phyloP scores from a whole-genome alignment of 1,140 invertebrate species.

The Neuroterus valhalla region DNA sequence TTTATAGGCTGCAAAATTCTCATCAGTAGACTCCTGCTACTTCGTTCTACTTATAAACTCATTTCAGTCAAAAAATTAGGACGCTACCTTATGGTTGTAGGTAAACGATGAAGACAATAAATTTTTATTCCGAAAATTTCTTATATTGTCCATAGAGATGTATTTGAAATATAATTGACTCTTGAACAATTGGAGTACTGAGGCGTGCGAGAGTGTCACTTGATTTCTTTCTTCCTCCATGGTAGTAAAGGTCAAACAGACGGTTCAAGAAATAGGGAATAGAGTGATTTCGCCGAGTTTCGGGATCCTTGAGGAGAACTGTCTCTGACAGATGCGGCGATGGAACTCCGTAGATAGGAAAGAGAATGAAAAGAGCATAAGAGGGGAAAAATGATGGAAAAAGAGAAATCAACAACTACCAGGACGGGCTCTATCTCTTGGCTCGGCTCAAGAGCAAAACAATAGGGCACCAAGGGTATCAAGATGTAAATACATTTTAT shows the following conservation, averaged over 20 bases:
- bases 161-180: conserved; percentile 24
- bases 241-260: conserved; percentile 14
- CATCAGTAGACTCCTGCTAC: too few relatives aligned
- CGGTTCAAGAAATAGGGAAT: conserved; percentile 8
- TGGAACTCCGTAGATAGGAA: conserved; percentile 22
- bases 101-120: too few relatives aligned
- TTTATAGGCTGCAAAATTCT: too few relatives aligned
- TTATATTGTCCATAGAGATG: background rate
- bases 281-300: conserved; percentile 28
- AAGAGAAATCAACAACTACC: conserved; percentile 24
- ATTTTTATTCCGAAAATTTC: too few relatives aligned
- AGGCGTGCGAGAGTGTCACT: conserved; percentile 22
- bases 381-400: conserved; percentile 20
- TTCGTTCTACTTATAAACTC: too few relatives aligned
- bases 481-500: background rate
- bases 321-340: conserved; percentile 28
- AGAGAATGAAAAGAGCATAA: conserved; percentile 12
- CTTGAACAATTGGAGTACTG: conserved; percentile 21
- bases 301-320: conserved; percentile 25
- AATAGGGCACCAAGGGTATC: conserved; percentile 9
- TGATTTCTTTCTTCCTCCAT: conserved; percentile 21
- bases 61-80: too few relatives aligned
- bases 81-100: too few relatives aligned
- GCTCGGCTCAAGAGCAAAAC: conserved; percentile 22
- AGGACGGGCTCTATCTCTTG: background rate